A percentile compares a stretch with the other conserved stretches of the same genome.
Conservation (phyloP, 2,113 vertebrate genomes). For the Bambusicola thoracicus region DNA sequence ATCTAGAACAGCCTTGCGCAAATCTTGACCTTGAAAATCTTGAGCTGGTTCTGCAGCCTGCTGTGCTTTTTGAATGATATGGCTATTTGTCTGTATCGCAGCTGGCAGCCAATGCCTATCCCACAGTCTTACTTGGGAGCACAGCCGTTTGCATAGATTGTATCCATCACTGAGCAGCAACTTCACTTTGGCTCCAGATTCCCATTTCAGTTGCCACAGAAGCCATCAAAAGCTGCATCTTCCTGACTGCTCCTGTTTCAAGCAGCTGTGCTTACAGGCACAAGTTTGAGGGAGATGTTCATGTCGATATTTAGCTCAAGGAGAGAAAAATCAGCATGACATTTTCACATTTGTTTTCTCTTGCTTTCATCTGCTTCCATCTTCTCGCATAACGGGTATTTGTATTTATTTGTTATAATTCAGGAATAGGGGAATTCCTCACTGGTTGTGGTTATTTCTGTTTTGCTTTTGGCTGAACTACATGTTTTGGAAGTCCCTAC, state of each 20-base stretch:
- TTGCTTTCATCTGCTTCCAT: background rate
- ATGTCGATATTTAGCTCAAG: background rate
- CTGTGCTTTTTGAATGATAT: background rate
- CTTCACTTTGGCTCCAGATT: background rate
- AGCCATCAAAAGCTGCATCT: background rate
- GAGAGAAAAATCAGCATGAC: background rate
- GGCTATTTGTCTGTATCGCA: background rate
- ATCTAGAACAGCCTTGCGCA: background rate
- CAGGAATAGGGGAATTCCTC: background rate
- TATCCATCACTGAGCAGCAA: background rate
- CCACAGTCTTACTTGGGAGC: background rate
- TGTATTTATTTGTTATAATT: background rate
- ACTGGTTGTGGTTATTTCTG: background rate
- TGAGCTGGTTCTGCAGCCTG: background rate
- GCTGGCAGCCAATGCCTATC: background rate
- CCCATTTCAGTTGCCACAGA: background rate
- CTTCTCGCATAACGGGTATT: background rate
- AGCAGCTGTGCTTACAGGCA: background rate
- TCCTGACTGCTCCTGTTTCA: background rate
- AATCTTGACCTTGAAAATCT: background rate
- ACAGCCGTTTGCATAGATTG: background rate
- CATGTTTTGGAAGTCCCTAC: conserved; percentile 37
- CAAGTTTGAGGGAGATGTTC: background rate
- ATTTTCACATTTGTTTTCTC: background rate
- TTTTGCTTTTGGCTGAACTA: conserved; percentile 32